A percentile compares a stretch with the other conserved stretches of the same genome.
phyloP scores from a whole-genome alignment of 2,797 vertebrate genomes.

The Acrocephalus scirpaceus region DNA sequence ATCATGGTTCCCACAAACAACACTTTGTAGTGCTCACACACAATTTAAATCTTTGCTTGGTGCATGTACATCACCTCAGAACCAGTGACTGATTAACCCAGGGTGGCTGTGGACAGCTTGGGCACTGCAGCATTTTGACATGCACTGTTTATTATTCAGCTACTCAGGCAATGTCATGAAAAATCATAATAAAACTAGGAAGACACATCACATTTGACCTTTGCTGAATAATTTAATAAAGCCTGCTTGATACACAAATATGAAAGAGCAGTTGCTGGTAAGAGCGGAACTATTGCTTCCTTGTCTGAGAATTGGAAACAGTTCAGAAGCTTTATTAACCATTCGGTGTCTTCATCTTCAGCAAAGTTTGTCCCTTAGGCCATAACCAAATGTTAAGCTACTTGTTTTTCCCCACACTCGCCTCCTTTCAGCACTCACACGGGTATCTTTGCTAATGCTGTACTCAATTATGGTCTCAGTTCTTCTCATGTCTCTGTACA shows the following conservation, averaged over 20 bases:
- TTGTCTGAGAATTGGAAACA: slow-evolving; percentile 72
- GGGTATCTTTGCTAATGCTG: slow-evolving; percentile 37
- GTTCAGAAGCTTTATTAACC: slow-evolving; percentile 74
- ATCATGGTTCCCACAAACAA: neutral
- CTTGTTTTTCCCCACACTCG: neutral
- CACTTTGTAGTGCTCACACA: neutral
- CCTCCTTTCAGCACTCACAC: neutral
- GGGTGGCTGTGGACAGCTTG: neutral
- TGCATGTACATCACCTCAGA: slow-evolving; percentile 7
- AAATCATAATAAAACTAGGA: slow-evolving; percentile 72
- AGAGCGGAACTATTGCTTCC: slow-evolving; percentile 70
- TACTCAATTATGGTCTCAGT: slow-evolving; percentile 29
- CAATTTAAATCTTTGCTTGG: neutral
- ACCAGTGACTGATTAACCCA: neutral
- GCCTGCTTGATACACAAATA: slow-evolving; percentile 64
- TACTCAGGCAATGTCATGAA: slow-evolving; percentile 65
- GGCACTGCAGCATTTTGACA: slow-evolving; percentile 26
- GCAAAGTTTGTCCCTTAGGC: slow-evolving; percentile 56
- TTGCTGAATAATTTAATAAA: slow-evolving; percentile 79
- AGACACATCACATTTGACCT: slow-evolving; percentile 77
- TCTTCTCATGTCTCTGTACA: neutral
- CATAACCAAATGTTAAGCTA: slow-evolving; percentile 28
- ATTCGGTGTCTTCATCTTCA: slow-evolving; percentile 64
- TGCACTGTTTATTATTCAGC: slow-evolving; percentile 60
- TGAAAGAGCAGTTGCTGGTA: slow-evolving; percentile 72